A percentile compares a stretch with the other conserved stretches of the same genome.
Conservation (phyloP, 2,113 vertebrate species). For the Actenoides lindsayi region DNA sequence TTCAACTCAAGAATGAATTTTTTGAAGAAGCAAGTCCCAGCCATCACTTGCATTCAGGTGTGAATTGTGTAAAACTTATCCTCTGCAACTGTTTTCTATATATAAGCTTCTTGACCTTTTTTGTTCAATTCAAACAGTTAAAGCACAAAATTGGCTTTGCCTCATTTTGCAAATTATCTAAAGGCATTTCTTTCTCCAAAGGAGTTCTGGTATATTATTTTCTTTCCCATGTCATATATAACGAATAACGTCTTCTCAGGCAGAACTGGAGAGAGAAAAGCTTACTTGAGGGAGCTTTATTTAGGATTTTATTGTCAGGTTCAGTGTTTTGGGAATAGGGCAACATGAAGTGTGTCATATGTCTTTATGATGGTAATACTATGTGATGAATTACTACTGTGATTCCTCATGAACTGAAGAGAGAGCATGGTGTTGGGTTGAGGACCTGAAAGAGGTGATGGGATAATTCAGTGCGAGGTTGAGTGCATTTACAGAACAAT, state of each 20-base stretch:
- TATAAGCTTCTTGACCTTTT: not conserved
- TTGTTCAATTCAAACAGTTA: not conserved
- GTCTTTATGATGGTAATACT: not conserved
- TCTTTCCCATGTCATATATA: not conserved
- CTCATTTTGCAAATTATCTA: not conserved
- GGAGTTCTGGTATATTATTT: not conserved
- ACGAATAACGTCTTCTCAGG: not conserved
- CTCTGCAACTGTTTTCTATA: not conserved
- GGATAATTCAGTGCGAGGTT: not conserved
- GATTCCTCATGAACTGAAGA: not conserved
- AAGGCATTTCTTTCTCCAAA: not conserved
- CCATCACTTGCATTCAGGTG: conserved; percentile 95
- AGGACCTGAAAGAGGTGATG: not conserved
- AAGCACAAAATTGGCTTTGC: not conserved
- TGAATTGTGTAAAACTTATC: not conserved
- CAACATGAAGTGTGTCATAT: not conserved
- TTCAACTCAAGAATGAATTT: conserved; percentile 85
- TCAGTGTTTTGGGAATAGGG: not conserved
- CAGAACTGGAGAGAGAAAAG: not conserved
- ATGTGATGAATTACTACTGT: not conserved
- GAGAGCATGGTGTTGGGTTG: not conserved
- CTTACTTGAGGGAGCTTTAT: not conserved
- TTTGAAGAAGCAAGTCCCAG: conserved; percentile 88
- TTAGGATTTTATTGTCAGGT: not conserved
- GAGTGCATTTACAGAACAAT: not conserved